Evolutionary conservation across 2,888 invertebrate species (phyloP), one percentile per base, ranked within the genome.

Genomic region (Polymixis flavicincta): DNA sequence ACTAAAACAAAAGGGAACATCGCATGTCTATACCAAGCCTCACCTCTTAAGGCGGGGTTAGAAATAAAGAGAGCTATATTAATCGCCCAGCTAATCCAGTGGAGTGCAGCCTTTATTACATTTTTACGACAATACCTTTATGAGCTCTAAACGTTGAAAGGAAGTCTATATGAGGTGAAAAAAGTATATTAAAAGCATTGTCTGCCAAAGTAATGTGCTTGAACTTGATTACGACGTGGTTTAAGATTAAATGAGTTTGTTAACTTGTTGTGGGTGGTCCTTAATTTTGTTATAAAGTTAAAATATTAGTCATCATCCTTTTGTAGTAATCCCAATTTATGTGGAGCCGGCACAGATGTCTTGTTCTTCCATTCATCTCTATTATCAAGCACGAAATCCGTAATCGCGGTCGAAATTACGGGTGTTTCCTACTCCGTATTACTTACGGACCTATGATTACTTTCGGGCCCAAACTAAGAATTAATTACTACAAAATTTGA

Each of bases 111-210:
- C 28, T 70, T 74, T 54, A 71, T 42, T 37, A 63, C 28, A 73
- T 63, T 77, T 80, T 87, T 78, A 87, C 48, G 78, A 71, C 78
- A 71, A 50, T 73, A 67, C 74, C 72, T 78, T 87, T 82, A 85
- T 55, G 74, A 78, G 69, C 55, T 71, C 64, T 87, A 71, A 78
- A 78, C 66, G 48, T 65, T 66, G 50, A 60, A 77, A 63, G 59
- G 54, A 71, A 71, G 60, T 52, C 59, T 75, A 66, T 70, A 70
- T 74, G 61, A 65, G 37, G 69, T 45, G 8, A 54, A 75, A 76
- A 80, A 72, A 55, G 68, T 57, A 32, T 69, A 83, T 71, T 74
- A 77, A 57, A 78, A 63, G 74, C 63, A 80, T 67, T 79, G 83
- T 79, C 69, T 64, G 54, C 37, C 25, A 68, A 57, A 65, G 32